Evolutionary conservation across 2,797 vertebrate species (phyloP).

Genomic region (Chelmon rostratus): DNA sequence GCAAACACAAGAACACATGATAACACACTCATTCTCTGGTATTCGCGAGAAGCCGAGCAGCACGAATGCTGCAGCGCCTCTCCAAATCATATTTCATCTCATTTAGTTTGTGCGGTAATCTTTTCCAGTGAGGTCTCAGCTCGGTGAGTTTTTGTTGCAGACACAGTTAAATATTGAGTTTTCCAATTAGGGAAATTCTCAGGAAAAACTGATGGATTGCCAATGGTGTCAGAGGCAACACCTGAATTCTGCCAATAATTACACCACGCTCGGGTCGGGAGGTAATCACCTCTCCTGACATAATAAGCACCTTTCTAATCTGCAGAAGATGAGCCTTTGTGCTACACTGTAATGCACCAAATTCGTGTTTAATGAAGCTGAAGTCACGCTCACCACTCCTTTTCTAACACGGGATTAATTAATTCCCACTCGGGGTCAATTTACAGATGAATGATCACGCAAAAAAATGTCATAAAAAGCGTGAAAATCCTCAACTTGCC

Average conservation of each 20-base stretch:
- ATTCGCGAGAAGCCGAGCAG: constrained; percentile 20
- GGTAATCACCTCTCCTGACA: constrained; percentile 58
- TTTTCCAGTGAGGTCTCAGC: constrained; percentile 11
- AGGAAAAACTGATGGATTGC: constrained; percentile 76
- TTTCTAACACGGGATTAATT: constrained; percentile 27
- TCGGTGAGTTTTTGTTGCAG: constrained; percentile 36
- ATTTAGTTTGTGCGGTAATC: constrained; percentile 11
- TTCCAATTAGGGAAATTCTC: constrained; percentile 63
- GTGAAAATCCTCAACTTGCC: constrained; percentile 28
- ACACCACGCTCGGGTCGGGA: constrained; percentile 48
- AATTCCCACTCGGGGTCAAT: constrained; percentile 7
- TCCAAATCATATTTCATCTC: constrained; percentile 5
- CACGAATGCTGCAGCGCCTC: constrained; percentile 20
- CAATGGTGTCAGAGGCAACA: constrained; percentile 69
- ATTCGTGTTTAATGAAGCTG: constrained; percentile 37
- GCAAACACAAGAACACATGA: constrained; percentile 60
- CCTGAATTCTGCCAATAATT: constrained; percentile 76
- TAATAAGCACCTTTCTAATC: constrained; percentile 48
- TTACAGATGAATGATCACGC: constrained; percentile 31
- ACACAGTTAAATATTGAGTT: constrained; percentile 70
- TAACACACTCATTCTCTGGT: constrained; percentile 38
- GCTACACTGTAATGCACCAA: constrained; percentile 23
- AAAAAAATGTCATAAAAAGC: constrained; percentile 9
- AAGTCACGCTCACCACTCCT: constrained; percentile 2
- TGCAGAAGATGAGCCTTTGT: constrained; percentile 53